Conservation (phyloP, 2,797 vertebrate genomes). For the Coccyzus lansbergi region DNA sequence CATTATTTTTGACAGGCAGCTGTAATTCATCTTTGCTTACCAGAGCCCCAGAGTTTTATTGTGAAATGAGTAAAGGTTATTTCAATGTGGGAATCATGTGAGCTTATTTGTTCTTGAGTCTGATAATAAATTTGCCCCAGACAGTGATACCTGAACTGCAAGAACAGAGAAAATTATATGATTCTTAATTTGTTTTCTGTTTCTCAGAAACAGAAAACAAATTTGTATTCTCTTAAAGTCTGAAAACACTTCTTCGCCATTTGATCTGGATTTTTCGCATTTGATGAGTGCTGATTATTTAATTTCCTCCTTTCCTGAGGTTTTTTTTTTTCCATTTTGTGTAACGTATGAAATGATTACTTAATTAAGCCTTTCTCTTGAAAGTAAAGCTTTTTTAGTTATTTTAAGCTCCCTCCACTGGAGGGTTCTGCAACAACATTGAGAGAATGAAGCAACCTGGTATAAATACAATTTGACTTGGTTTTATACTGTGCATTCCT, state of each 20-base stretch:
- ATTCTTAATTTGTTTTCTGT: slow-evolving; percentile 45
- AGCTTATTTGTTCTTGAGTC: slow-evolving; percentile 49
- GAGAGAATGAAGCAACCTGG: neutral
- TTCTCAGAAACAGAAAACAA: too few relatives aligned
- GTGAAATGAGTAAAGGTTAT: slow-evolving; percentile 58
- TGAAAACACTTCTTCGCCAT: neutral
- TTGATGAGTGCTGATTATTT: slow-evolving; percentile 30
- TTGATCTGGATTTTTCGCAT: slow-evolving; percentile 14
- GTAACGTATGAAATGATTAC: neutral
- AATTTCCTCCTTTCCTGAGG: neutral
- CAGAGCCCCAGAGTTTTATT: slow-evolving; percentile 46
- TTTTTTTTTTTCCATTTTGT: neutral
- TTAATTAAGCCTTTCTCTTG: slow-evolving; percentile 43
- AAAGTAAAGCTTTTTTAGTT: neutral
- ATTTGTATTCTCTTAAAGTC: slow-evolving; percentile 39
- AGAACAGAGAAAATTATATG: slow-evolving; percentile 19
- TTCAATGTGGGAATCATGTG: neutral
- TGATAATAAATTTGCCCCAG: slow-evolving; percentile 49
- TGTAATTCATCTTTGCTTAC: slow-evolving; percentile 56
- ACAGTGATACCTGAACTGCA: slow-evolving; percentile 28
- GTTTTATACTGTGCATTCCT: neutral
- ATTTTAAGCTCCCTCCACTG: slow-evolving; percentile 61
- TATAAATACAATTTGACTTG: neutral
- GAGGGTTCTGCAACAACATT: slow-evolving; percentile 59
- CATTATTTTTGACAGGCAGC: slow-evolving; percentile 59